Base-by-base conservation (phyloP, 2,888 invertebrate genomes). In the Chrysotoxum bicinctum region DNA sequence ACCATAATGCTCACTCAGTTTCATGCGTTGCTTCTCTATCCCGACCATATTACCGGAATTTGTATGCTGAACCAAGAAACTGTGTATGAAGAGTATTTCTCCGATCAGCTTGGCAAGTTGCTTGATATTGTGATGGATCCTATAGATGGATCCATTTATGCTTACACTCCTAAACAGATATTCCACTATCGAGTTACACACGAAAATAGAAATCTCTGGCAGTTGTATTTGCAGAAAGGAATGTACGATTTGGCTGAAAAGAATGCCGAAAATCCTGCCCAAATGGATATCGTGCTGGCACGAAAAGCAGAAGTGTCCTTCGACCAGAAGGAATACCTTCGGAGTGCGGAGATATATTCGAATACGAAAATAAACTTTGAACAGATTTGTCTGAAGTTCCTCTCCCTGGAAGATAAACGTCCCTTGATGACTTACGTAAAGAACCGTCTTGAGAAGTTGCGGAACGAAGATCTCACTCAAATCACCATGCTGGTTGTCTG, bases 401-500 rank as follows among this genome's bases (percentile, higher is more conserved):
- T 91, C 82, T 88, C 89, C 14, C 93, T 95, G 0, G 94, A 96
- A 75, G 94, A 98, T 90, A 95, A 96, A 79, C 95, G 96, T 87
- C 97, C 99, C 0, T 92, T 99, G 64, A 97, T 98, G 92, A 94
- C 95, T 12, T 98, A 97, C 90, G 93, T 99, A n/a, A 94, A 94
- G 72, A 96, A 94, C 91, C 97, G 98, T 91, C 92, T 99, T 68
- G 95, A 95, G 23, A 94, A 94, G 32, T 91, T 98, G 14, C 94
- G 94, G 37, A 81, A 87, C 4, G 94, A 95, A 88, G 97, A 98
- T 87, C 96, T 96, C 89, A 97, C 98, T 0, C 96, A 98, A 89
- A 95, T 97, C 62, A 98, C 98, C 0, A 97, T 98, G 95, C 93
- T 99, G 43, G 96, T 98, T 0, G 94, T 98, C 72, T 99, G 99